Evolutionary conservation across 2,888 invertebrate species (phyloP), one percentile per base, ranked within the genome.

Genomic region (Cephus runcator): DNA sequence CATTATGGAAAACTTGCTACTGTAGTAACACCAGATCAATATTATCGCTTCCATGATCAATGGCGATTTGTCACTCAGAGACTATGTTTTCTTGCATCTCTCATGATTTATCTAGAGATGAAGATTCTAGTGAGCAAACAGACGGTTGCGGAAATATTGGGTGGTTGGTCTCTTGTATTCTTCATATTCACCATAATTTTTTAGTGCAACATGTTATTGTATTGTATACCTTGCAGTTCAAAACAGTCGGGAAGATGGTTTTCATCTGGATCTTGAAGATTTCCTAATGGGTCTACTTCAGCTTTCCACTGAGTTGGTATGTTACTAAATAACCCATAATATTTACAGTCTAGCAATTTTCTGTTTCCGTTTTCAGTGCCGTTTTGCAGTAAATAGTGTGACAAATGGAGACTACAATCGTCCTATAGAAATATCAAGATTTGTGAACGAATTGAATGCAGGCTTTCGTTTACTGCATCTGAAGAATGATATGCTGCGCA

Each of bases 251-350:
- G 93, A 94, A 56, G 93, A 95, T n/a, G 97, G 96, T 0, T 97
- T 98, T 88, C 97, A 98, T 88, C 92, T 98, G 84, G 98, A 98
- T 84, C 93, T 98, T 36, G 98, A 98, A 91, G 98, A 98, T 88
- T 98, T 97, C 87, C 92, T 98, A 33, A 94, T 96, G 91, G 98
- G 98, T 0, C 91, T 98, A 12, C 92, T 98, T 30, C 94, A 95
- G 88, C 92, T 98, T 84, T 96, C 97, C 56, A 95, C 96, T 30
- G 98, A 98, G 92, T 90, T 98, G 94, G 96, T 96, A 91, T 92
- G 92, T 90, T 30, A 33, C 4, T 9, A 40, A n/a, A 68, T 15
- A 75, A 30, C 9, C 34, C 9, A n/a, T 12, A 30, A 33, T 73
- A 33, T 34, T 34, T 30, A 74, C 74, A 34, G 30, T 15, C 2